Evolutionary conservation across 2,888 invertebrate species (phyloP).

Genomic region (Dryococelus australis): DNA sequence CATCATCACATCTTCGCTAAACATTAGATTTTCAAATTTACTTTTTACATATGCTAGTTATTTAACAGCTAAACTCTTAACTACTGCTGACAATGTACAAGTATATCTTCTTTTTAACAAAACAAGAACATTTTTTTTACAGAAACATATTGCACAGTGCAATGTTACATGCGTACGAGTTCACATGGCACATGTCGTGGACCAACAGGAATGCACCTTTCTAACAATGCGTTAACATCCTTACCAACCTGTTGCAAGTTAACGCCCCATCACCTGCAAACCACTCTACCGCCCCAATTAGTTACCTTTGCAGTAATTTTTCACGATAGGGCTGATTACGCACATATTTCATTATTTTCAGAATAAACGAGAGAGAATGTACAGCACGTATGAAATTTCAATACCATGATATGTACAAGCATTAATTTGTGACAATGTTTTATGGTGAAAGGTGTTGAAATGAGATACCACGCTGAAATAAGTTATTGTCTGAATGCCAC

Average conservation of each 20-base stretch:
- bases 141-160: constrained; percentile 16
- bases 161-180: neutral
- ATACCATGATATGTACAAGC: neutral
- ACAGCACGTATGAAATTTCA: neutral
- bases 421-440: neutral
- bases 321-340: too few relatives aligned
- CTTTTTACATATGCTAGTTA: neutral
- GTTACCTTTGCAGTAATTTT: too few relatives aligned
- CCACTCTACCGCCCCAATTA: too few relatives aligned
- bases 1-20: neutral
- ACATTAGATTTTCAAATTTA: neutral
- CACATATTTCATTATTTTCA: too few relatives aligned
- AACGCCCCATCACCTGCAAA: too few relatives aligned
- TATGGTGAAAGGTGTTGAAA: neutral
- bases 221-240: too few relatives aligned
- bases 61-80: neutral
- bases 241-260: too few relatives aligned
- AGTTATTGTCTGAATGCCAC: neutral
- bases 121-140: constrained; percentile 7
- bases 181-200: neutral
- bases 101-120: neutral
- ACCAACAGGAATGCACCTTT: neutral
- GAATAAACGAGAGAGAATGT: too few relatives aligned
- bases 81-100: constrained; percentile 8
- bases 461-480: neutral